A percentile compares a stretch with the other conserved stretches of the same genome.
These are phyloP conservation scores for Haliclona indistincta DNA, from an alignment of 37 sponge, comb jelly and placozoan species.

Conservation along the genomic window DNA sequence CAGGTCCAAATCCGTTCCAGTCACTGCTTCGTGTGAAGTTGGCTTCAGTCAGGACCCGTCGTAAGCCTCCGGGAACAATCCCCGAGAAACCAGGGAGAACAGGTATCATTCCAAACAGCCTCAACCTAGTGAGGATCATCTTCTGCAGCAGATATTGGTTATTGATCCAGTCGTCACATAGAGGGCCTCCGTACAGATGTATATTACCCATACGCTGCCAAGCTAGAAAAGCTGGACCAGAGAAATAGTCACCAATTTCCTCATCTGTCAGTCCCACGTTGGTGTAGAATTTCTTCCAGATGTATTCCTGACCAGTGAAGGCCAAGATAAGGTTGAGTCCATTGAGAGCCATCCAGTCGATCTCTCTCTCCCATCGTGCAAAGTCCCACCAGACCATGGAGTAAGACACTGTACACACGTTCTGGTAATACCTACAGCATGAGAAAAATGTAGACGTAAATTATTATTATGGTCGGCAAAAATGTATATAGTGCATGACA, in stretches of 20 bases:
- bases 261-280: constrained; percentile 37
- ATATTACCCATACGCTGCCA: constrained; percentile 84
- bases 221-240: constrained; percentile 74
- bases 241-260: constrained; percentile 52
- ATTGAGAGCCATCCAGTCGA: constrained; percentile 84
- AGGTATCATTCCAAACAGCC: constrained; percentile 65
- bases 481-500: too few species aligned
- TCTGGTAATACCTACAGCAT: constrained; percentile 62
- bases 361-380: constrained; percentile 60
- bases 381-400: constrained; percentile 76
- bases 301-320: constrained; percentile 74
- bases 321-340: constrained; percentile 71
- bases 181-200: constrained; percentile 61
- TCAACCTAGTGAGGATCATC: constrained; percentile 24
- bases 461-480: too few species aligned
- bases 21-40: constrained; percentile 7
- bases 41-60: constrained; percentile 27
- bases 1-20: constrained; percentile 42
- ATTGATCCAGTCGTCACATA: constrained; percentile 43
- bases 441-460: too few species aligned
- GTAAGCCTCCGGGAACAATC: constrained; percentile 51
- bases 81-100: constrained; percentile 73
- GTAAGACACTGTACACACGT: constrained; percentile 82
- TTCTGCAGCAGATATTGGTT: constrained; percentile 47
- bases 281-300: constrained; percentile 48